Evolutionary conservation across 2,888 invertebrate genomes (phyloP).

Genomic region (Chydorus sphaericus): DNA sequence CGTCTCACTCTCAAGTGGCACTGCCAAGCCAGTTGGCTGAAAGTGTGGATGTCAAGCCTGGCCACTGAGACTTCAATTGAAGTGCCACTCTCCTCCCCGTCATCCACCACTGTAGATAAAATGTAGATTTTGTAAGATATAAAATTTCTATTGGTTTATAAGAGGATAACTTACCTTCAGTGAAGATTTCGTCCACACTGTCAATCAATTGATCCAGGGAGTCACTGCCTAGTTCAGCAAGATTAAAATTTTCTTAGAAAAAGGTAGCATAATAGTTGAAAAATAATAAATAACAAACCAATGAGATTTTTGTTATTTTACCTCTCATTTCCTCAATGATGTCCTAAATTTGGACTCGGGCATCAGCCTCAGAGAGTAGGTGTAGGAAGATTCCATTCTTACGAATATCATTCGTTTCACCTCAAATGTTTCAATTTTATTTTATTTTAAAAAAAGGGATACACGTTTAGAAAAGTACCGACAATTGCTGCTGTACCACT

Average conservation of each 20-base stretch:
- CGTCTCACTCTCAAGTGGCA: background rate
- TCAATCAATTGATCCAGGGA: background rate
- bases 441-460: background rate
- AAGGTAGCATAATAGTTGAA: background rate
- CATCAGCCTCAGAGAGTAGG: background rate
- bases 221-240: background rate
- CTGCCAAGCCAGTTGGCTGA: background rate
- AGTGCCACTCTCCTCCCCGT: background rate
- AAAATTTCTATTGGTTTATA: too few relatives aligned
- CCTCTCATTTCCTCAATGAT: background rate
- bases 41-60: slow-evolving; percentile 3
- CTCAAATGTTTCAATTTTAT: background rate
- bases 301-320: too few relatives aligned
- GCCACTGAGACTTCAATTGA: background rate
- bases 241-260: background rate
- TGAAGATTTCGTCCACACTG: background rate
- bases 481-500: too few relatives aligned
- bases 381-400: too few relatives aligned
- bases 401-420: background rate
- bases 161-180: background rate
- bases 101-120: background rate
- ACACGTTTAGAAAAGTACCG: background rate
- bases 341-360: background rate
- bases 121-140: background rate
- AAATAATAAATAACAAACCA: too few relatives aligned